Base-by-base conservation (phyloP, 2,113 vertebrate genomes). In the Taurulus bubalis region DNA sequence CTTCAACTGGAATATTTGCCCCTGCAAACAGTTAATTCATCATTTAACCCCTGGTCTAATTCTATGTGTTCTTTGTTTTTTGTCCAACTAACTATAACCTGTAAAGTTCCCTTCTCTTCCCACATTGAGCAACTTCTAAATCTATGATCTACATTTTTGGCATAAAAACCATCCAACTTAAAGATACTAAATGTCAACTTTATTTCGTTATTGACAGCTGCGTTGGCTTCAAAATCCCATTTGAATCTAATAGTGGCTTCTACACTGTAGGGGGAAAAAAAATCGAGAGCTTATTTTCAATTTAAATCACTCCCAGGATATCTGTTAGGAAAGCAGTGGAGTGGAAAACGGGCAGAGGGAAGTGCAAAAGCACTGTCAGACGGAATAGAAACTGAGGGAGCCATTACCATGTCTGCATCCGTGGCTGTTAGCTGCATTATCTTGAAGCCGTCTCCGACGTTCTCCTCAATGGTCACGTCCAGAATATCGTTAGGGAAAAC, bases 351-450 rank as follows among this genome's bases (percentile, higher is more conserved):
- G 83, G 70, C 81, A 63, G 22, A 73, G 70, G 30, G 34, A 84
- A 83, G 71, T 28, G 74, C 55, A 83, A 84, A 89, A 89, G 64
- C 84, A 80, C 70, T 9, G 75, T 80, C 60, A 83, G 71, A 65
- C 77, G 32, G 32, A 83, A 81, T 15, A 77, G 71, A 90, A 85
- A 86, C 77, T 81, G n/a, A 26, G 76, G 77, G 74, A 91, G 70
- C 55, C 47, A 75, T 87, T 96, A 99, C 98, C 97, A 99, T 96
- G 79, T 99, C 98, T 68, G 97, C 98, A 90, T 99, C 98, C 84
- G 96, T 96, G 72, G 98, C 98, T 76, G 96, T 98, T 88, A 99
- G 94, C 87, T 99, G 98, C 95, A 98, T 94, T 91, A 99, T 98
- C 95, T 96, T 98, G 79, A 97, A 97, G 64, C 98, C 98, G 59